Evolutionary conservation across 1,140 invertebrate genomes (phyloP), one percentile per base, ranked within the genome.

Genomic region (Zophobas atratus): DNA sequence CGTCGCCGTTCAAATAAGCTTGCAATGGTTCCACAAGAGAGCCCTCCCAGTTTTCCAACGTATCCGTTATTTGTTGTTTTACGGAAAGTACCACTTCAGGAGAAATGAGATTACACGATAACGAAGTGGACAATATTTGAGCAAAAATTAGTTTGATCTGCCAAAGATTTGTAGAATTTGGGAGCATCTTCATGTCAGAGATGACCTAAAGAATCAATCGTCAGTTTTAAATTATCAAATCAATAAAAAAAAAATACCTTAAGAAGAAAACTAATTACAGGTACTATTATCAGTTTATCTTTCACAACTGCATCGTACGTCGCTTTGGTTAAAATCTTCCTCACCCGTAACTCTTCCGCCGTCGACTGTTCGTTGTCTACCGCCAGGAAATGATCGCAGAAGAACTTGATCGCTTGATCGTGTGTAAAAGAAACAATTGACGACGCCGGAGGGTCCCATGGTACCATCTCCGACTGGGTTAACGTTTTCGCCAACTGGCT

Each of bases 291-390:
- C 70, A 96, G 87, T 85, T 96, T 96, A 86, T 98, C 96, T 83
- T 93, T 92, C 0, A 95, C 92, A 0, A 96, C 92, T 77, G 95
- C 97, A 84, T 97, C 95, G 83, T 97, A 96, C 41, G 95, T 92
- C 35, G 96, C 87, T 82, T 92, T 91, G 38, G 92, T 92, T 43
- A 97, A 87, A 8, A 90, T 89, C 84, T 96, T 93, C 43, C 92
- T 86, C 75, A 92, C 90, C 20, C 91, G 84, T 74, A 86, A 85
- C 83, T 92, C 91, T 67, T 82, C 73, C 48, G 70, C 46, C 0
- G 55, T 48, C 1, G 55, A 51, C 36, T 51, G 80, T 46, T 63
- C 79, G 78, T 39, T 84, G 60, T 80, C 73, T 1, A 83, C 84
- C 2, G 88, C 84, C 35, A 94, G 81, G 74, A 95, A 94, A 77